These are phyloP conservation scores for Apamea monoglypha DNA, from an alignment of 2,888 invertebrate species.

Conservation along the genomic window DNA sequence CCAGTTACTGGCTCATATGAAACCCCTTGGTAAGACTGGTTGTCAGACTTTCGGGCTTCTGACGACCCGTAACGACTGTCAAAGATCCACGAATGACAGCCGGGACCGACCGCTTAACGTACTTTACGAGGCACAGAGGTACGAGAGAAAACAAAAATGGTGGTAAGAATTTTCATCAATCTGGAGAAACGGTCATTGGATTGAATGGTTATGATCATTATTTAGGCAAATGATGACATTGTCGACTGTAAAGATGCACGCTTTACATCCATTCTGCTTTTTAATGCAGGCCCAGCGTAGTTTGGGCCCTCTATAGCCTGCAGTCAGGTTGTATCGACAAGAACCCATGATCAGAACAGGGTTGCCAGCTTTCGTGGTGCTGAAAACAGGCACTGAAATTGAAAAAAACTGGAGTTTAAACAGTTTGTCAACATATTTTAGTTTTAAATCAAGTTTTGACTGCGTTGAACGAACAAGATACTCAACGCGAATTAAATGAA, in stretches of 20 bases:
- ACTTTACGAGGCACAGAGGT: no score
- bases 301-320: conserved; percentile 30
- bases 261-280: conserved; percentile 35
- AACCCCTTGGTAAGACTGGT: no score
- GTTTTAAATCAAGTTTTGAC: not conserved
- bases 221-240: conserved; percentile 23
- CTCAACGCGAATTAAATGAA: not conserved
- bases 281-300: conserved; percentile 40
- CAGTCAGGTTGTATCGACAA: conserved; percentile 38
- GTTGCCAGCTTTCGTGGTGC: conserved; percentile 46
- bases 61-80: no score
- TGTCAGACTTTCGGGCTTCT: no score
- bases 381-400: conserved; percentile 51
- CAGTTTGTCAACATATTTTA: not conserved
- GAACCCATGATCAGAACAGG: conserved; percentile 41
- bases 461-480: not conserved
- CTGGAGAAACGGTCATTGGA: not conserved
- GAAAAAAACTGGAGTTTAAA: not conserved
- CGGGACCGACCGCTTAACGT: no score
- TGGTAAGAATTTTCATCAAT: not conserved
- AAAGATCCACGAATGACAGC: no score
- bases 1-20: no score
- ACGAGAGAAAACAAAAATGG: not conserved
- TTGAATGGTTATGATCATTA: conserved; percentile 43
- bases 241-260: conserved; percentile 22